Conservation (phyloP, 2,888 invertebrate genomes). For the Eristalis tenax region DNA sequence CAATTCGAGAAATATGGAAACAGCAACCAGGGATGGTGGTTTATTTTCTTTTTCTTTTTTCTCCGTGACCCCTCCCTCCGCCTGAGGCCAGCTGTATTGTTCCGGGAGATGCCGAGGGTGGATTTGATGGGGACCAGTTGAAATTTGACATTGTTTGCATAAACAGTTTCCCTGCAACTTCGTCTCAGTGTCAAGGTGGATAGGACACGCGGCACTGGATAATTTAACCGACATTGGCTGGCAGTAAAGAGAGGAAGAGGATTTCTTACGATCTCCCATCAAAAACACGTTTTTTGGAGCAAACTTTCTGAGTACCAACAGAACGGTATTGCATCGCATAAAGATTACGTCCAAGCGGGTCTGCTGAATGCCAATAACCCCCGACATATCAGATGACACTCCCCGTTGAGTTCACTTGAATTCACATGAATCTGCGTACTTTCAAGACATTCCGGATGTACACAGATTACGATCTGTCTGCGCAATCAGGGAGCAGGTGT, state of each 20-base stretch:
- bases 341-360: background rate
- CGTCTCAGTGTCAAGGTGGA: background rate
- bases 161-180: background rate
- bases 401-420: background rate
- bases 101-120: too few relatives aligned
- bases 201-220: background rate
- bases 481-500: background rate
- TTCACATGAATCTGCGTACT: background rate
- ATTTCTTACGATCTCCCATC: background rate
- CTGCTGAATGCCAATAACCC: background rate
- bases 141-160: too few relatives aligned
- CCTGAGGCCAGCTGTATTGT: background rate
- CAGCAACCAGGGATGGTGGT: background rate
- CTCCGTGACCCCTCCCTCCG: too few relatives aligned
- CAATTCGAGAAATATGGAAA: constrained; percentile 8
- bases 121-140: too few relatives aligned
- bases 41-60: background rate
- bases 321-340: background rate
- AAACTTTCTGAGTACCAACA: background rate
- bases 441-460: background rate
- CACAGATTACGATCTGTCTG: background rate
- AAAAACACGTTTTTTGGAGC: background rate
- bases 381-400: background rate
- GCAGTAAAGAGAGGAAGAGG: background rate
- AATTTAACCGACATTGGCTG: background rate